Conservation (phyloP, 1,140 invertebrate genomes). For the Trachelipus rathkii region DNA sequence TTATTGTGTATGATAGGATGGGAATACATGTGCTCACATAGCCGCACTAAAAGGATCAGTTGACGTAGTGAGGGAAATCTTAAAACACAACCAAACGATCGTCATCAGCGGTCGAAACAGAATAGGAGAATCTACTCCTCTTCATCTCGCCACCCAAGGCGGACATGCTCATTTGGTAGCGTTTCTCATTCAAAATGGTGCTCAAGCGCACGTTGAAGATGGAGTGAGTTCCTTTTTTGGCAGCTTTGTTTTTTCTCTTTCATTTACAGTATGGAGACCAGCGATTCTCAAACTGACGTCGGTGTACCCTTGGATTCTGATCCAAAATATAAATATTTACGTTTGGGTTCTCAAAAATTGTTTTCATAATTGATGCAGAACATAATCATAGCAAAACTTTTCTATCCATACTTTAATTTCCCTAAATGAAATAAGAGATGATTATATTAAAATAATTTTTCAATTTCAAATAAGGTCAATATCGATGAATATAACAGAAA, state of each 20-base stretch:
- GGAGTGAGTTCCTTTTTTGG: constrained; percentile 55
- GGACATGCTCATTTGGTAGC: constrained; percentile 92
- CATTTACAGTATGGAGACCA: neutral
- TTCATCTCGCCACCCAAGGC: constrained; percentile 94
- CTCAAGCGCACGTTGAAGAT: constrained; percentile 94
- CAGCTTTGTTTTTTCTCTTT: no score
- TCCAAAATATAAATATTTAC: no score
- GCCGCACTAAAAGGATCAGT: constrained; percentile 97
- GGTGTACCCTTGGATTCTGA: no score
- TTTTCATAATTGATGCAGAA: no score
- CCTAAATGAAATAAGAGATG: no score
- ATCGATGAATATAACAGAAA: no score
- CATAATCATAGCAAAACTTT: no score
- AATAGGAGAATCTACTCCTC: constrained; percentile 88
- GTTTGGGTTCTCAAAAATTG: no score
- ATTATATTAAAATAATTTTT: no score
- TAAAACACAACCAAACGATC: constrained; percentile 94
- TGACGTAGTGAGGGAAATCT: constrained; percentile 93
- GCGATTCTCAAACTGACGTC: neutral
- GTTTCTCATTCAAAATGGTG: constrained; percentile 72
- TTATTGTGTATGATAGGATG: constrained; percentile 59
- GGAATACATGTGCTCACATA: constrained; percentile 97
- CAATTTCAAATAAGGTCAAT: no score
- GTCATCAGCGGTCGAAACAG: constrained; percentile 93
- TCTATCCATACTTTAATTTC: no score